These are phyloP conservation scores for Homarus americanus DNA, from an alignment of 1,140 invertebrate genomes.

Conservation along the genomic window DNA sequence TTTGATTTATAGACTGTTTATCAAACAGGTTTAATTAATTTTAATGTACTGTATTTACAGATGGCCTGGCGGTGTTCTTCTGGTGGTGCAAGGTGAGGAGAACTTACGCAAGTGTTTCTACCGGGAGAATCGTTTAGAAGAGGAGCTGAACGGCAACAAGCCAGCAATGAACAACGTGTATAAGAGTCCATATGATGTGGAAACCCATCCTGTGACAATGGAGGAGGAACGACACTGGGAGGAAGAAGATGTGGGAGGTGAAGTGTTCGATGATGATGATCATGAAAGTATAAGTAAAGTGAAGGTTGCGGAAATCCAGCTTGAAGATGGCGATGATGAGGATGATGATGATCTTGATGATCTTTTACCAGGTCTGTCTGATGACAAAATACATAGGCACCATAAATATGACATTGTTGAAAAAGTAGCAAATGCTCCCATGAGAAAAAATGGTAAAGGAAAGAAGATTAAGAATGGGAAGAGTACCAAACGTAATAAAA, in stretches of 20 bases:
- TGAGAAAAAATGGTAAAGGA: constrained; percentile 3
- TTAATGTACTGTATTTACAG: too few relatives aligned
- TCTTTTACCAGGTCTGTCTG: neutral
- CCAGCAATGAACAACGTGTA: neutral
- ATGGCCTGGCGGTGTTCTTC: constrained; percentile 65
- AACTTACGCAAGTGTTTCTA: constrained; percentile 72
- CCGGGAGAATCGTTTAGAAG: constrained; percentile 45
- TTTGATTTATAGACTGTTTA: too few relatives aligned
- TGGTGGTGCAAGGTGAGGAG: constrained; percentile 67
- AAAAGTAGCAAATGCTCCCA: neutral
- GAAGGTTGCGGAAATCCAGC: too few relatives aligned
- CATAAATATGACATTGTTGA: constrained; percentile 4
- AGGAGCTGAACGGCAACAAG: constrained; percentile 39
- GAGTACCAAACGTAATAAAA: too few relatives aligned
- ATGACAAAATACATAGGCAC: neutral
- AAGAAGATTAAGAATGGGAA: constrained; percentile 41
- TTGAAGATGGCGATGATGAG: neutral
- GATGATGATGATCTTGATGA: constrained; percentile 13
- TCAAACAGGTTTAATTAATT: too few relatives aligned
- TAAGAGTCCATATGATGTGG: constrained; percentile 13
- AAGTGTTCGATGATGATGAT: constrained; percentile 64
- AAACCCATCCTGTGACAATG: neutral
- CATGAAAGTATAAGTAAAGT: neutral
- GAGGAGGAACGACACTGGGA: constrained; percentile 48
- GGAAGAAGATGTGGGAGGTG: constrained; percentile 30